Conservation (phyloP, 2,888 invertebrate species). For the Aphodius sticticus region DNA sequence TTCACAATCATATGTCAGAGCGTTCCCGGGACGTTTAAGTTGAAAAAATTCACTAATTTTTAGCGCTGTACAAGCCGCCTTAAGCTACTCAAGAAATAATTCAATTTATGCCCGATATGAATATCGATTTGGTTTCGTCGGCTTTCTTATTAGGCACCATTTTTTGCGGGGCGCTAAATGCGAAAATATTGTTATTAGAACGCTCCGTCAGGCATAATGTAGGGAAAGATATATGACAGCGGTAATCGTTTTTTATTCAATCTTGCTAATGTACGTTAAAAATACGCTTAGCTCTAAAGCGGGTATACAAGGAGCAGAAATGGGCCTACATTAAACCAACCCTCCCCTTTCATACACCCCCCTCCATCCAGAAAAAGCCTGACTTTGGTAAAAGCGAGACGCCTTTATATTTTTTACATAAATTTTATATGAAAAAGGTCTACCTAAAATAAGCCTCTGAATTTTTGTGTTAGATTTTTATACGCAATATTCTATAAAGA, state of each 20-base stretch:
- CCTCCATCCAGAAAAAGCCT: neutral
- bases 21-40: too few species aligned
- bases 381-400: neutral
- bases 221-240: neutral
- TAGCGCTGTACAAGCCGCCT: too few species aligned
- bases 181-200: neutral
- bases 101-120: neutral
- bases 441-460: neutral
- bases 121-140: neutral
- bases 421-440: neutral
- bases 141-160: neutral
- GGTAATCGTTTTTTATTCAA: constrained; percentile 4
- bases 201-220: neutral
- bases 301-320: neutral
- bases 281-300: neutral
- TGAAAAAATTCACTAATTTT: too few species aligned
- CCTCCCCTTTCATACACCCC: neutral
- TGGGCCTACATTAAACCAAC: neutral
- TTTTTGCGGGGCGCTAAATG: neutral
- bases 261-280: neutral
- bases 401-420: neutral
- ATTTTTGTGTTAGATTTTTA: too few species aligned
- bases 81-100: too few species aligned
- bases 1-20: too few species aligned
- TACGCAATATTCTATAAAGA: too few species aligned